Conservation (phyloP, 37 sponge, comb jelly and placozoan species). For the Petrosia ficiformis region DNA sequence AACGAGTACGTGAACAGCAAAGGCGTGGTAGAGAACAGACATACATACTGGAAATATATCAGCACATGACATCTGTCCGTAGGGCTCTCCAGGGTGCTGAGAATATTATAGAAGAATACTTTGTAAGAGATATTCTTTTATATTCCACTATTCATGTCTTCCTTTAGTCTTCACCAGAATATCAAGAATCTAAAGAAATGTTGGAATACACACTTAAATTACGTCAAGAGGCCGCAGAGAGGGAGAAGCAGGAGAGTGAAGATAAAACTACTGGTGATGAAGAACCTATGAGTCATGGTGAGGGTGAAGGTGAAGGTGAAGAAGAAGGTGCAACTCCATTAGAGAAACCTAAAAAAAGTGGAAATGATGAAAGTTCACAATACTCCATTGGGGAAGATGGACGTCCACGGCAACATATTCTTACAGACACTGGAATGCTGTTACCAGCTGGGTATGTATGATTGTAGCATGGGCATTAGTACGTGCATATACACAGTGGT, state of each 20-base stretch:
- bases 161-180: background rate
- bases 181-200: background rate
- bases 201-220: background rate
- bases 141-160: background rate
- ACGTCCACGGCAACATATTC: slow-evolving; percentile 3
- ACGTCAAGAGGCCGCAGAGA: background rate
- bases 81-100: slow-evolving; percentile 7
- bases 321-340: slow-evolving; percentile 23
- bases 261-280: slow-evolving; percentile 6
- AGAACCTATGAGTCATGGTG: background rate
- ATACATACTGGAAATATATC: slow-evolving; percentile 4
- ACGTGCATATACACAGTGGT: too few relatives aligned
- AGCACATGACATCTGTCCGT: slow-evolving; percentile 9
- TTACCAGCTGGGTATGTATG: slow-evolving; percentile 10
- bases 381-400: slow-evolving; percentile 5
- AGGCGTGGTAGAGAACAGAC: slow-evolving; percentile 3
- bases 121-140: background rate
- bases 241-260: background rate
- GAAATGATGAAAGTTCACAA: background rate
- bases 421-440: slow-evolving; percentile 2
- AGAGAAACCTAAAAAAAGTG: background rate
- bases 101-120: background rate
- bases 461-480: background rate
- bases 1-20: background rate
- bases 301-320: slow-evolving; percentile 7